phyloP scores from a whole-genome alignment of 2,888 invertebrate genomes.

The Conistra vaccinii region DNA sequence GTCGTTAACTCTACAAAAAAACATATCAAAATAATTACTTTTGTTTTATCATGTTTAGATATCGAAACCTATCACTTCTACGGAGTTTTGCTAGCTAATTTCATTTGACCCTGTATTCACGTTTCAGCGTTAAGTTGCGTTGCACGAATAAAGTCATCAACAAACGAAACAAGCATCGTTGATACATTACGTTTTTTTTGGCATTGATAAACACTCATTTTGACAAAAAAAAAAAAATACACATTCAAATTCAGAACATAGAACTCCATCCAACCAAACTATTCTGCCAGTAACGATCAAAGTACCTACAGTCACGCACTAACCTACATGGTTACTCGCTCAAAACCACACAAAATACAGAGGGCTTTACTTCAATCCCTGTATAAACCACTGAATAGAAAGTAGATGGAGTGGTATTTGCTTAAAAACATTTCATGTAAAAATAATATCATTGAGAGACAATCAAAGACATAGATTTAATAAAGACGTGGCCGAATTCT shows the following conservation, averaged over 20 bases:
- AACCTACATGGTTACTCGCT: constrained; percentile 16
- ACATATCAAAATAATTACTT: too few species aligned
- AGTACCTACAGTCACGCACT: constrained; percentile 1
- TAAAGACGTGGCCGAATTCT: too few species aligned
- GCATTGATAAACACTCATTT: too few species aligned
- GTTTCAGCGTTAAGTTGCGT: too few species aligned
- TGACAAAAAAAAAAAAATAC: too few species aligned
- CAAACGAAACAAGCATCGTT: neutral
- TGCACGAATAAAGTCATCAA: neutral
- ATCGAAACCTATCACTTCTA: too few species aligned
- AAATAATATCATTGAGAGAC: neutral
- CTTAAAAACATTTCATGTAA: neutral
- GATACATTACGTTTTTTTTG: neutral
- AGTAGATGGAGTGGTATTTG: constrained; percentile 13
- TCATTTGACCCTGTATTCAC: too few species aligned
- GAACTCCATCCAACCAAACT: neutral
- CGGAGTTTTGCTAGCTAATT: too few species aligned
- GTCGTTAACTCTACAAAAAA: too few species aligned
- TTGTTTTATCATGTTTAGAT: too few species aligned
- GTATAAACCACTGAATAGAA: neutral
- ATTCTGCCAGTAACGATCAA: neutral
- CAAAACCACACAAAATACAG: constrained; percentile 25
- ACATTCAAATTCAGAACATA: neutral
- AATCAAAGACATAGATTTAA: neutral
- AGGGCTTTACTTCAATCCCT: constrained; percentile 13